These are phyloP conservation scores for Pimpla rufipes DNA, from an alignment of 2,888 invertebrate genomes.

Conservation along the genomic window DNA sequence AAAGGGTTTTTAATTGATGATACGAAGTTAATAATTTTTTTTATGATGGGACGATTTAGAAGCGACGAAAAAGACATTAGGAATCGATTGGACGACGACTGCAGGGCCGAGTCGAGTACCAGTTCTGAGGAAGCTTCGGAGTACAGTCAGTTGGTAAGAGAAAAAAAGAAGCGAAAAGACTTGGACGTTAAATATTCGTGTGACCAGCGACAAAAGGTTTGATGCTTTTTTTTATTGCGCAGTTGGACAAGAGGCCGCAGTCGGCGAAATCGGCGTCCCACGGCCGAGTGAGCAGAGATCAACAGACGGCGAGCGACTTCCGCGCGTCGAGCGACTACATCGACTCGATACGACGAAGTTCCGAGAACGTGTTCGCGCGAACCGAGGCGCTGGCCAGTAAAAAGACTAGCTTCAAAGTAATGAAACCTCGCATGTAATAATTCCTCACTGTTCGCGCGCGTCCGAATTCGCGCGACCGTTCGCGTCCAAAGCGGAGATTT, in stretches of 20 bases:
- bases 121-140: constrained; percentile 63
- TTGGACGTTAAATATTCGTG: constrained; percentile 6
- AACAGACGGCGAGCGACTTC: constrained; percentile 75
- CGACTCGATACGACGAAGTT: constrained; percentile 83
- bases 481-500: no score
- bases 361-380: constrained; percentile 83
- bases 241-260: constrained; percentile 54
- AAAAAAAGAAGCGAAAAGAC: constrained; percentile 1
- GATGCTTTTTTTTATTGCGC: constrained; percentile 18
- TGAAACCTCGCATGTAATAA: constrained; percentile 83
- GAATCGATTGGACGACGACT: constrained; percentile 50
- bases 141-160: constrained; percentile 61
- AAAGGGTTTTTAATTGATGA: no score
- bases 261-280: constrained; percentile 58
- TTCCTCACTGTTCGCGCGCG: no score
- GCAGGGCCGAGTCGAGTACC: constrained; percentile 60
- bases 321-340: constrained; percentile 82
- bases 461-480: constrained; percentile 7
- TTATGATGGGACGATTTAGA: no score
- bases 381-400: constrained; percentile 84
- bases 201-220: constrained; percentile 10
- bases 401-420: constrained; percentile 84
- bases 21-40: not conserved
- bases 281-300: constrained; percentile 60
- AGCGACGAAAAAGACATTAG: constrained; percentile 32